phyloP scores from a whole-genome alignment of 1,140 invertebrate genomes.

The Holcopasites calliopsidis region DNA sequence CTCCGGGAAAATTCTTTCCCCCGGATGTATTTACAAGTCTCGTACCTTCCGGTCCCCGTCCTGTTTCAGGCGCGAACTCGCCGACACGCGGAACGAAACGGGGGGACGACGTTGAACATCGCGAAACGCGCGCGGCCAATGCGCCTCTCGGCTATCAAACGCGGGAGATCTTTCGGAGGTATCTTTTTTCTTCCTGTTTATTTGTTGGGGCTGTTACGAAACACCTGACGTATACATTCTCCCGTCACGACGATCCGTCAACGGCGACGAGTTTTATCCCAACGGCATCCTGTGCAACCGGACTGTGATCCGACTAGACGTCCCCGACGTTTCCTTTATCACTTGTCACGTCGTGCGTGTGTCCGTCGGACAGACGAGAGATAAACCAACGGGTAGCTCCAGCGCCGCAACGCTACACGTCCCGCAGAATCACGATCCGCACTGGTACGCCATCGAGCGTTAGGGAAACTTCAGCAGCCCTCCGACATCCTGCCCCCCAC shows the following conservation, averaged over 20 bases:
- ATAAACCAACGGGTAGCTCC: conserved; percentile 21
- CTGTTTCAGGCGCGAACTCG: conserved; percentile 30
- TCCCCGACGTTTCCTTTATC: not conserved
- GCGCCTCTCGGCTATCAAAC: not conserved
- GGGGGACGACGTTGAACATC: conserved; percentile 1
- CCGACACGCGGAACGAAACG: conserved; percentile 1
- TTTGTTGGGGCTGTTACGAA: conserved; percentile 9
- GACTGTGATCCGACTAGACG: not conserved
- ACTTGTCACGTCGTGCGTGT: not conserved
- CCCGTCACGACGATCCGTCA: conserved; percentile 32
- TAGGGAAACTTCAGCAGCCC: conserved; percentile 73
- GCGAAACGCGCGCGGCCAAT: conserved; percentile 19
- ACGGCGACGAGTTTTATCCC: not conserved
- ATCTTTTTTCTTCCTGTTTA: not conserved
- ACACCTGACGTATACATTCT: conserved; percentile 21
- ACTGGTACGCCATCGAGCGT: conserved; percentile 78
- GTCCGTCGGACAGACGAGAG: conserved; percentile 25
- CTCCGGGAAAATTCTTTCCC: not conserved
- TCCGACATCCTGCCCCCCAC: conserved; percentile 54
- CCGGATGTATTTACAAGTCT: not conserved
- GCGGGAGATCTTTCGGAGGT: not conserved
- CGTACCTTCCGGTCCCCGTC: conserved; percentile 36
- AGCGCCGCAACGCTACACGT: conserved; percentile 71
- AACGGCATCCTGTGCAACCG: conserved; percentile 10
- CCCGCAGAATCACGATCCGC: conserved; percentile 77